Percentiles rank a stretch among this genome's conserved stretches.
Evolutionary conservation across 2,113 vertebrate species (phyloP).

Genomic region (Lanius collurio): DNA sequence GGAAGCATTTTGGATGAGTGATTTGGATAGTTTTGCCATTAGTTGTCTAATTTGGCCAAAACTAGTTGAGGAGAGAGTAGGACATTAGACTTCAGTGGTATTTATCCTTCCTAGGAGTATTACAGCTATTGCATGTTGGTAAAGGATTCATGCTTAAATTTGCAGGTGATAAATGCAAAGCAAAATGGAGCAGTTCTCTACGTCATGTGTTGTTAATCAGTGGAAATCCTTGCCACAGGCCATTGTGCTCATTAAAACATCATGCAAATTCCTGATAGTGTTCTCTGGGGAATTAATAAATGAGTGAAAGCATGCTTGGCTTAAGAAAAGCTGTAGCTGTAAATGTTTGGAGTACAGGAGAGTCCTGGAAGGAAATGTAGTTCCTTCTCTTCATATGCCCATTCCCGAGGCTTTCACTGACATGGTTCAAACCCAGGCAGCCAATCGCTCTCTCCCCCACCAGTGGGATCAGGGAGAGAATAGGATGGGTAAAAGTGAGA

Average conservation of each 20-base stretch:
- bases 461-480: background rate
- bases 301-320: background rate
- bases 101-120: background rate
- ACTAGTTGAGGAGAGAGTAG: background rate
- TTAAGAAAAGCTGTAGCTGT: background rate
- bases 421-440: background rate
- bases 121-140: background rate
- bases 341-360: background rate
- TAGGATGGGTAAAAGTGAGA: background rate
- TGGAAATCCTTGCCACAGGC: background rate
- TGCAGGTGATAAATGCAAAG: background rate
- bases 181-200: background rate
- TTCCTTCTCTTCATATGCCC: background rate
- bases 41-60: background rate
- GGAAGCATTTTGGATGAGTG: background rate
- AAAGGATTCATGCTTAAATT: background rate
- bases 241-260: background rate
- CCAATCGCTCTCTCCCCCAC: fast-evolving
- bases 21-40: background rate
- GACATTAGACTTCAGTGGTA: background rate
- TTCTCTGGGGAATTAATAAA: background rate
- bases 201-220: background rate
- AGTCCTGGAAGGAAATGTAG: background rate
- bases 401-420: background rate
- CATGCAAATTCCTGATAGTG: background rate